These are phyloP conservation scores for Schizopygopsis pylzovi DNA, from an alignment of 2,797 vertebrate species.

Conservation along the genomic window DNA sequence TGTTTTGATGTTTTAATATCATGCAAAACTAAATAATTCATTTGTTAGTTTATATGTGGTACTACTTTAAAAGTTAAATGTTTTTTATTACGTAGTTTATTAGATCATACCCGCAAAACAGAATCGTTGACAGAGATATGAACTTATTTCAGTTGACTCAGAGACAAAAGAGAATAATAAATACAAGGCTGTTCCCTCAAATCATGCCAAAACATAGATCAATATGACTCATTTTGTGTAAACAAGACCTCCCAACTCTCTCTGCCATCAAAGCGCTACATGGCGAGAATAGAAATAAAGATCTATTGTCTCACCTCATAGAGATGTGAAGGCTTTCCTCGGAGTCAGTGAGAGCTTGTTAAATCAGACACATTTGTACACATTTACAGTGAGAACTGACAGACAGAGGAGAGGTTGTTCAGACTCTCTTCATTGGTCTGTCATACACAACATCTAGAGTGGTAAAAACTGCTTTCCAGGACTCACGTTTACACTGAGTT, in stretches of 20 bases:
- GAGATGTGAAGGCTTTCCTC: slow-evolving; percentile 30
- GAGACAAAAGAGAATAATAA: slow-evolving; percentile 15
- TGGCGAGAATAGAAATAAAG: slow-evolving; percentile 23
- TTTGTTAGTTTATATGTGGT: neutral
- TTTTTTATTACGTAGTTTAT: neutral
- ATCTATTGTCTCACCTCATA: slow-evolving; percentile 17
- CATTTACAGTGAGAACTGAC: neutral
- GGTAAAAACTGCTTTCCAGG: neutral
- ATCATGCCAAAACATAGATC: slow-evolving; percentile 29
- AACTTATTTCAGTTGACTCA: slow-evolving; percentile 18
- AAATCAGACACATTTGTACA: slow-evolving; percentile 23
- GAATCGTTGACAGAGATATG: neutral
- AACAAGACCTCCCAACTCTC: slow-evolving; percentile 38
- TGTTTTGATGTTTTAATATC: slow-evolving; percentile 17
- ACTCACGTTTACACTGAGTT: neutral
- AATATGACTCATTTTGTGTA: slow-evolving; percentile 38
- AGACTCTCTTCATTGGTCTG: neutral
- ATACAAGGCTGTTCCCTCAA: slow-evolving; percentile 26
- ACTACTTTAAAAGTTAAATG: neutral
- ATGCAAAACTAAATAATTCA: neutral
- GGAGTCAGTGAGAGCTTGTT: slow-evolving; percentile 14
- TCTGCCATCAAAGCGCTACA: slow-evolving; percentile 4
- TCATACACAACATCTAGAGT: neutral
- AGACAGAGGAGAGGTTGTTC: slow-evolving; percentile 8
- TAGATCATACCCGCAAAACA: neutral